Evolutionary conservation across 35 echinoderm and acorn worm genomes (phyloP).

Genomic region (Apostichopus californicus): DNA sequence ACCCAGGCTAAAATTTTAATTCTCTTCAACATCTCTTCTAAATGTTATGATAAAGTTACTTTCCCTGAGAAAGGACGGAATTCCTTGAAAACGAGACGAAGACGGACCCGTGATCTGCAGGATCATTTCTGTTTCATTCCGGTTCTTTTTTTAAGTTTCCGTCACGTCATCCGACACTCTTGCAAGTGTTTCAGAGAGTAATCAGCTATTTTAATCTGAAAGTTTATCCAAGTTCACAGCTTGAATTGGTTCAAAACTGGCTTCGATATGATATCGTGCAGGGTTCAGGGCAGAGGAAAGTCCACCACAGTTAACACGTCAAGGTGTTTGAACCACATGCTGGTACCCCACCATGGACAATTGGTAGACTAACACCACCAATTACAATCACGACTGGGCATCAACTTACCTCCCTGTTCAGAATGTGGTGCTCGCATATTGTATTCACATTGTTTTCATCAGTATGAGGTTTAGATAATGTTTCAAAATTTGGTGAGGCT

Average conservation of each 20-base stretch:
- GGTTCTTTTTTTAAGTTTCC: no score
- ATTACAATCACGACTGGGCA: background rate
- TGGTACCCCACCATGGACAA: background rate
- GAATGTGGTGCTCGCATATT: background rate
- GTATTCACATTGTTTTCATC: background rate
- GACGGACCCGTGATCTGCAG: no score
- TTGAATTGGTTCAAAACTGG: background rate
- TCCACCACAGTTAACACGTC: background rate
- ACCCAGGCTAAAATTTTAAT: no score
- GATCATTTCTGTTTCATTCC: no score
- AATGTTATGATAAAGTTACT: no score
- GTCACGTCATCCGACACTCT: no score
- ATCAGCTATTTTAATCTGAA: slow-evolving; percentile 2
- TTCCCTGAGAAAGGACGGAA: no score
- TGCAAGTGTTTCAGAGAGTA: background rate
- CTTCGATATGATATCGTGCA: background rate
- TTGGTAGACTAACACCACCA: background rate
- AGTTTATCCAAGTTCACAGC: background rate
- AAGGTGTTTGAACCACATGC: background rate
- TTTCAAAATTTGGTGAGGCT: background rate
- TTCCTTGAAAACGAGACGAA: no score
- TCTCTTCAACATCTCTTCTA: no score
- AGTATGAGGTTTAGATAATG: background rate
- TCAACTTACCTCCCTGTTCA: background rate
- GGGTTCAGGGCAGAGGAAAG: background rate